phyloP scores from a whole-genome alignment of 2,888 invertebrate genomes.

The Rhimphoctona megacephalus region DNA sequence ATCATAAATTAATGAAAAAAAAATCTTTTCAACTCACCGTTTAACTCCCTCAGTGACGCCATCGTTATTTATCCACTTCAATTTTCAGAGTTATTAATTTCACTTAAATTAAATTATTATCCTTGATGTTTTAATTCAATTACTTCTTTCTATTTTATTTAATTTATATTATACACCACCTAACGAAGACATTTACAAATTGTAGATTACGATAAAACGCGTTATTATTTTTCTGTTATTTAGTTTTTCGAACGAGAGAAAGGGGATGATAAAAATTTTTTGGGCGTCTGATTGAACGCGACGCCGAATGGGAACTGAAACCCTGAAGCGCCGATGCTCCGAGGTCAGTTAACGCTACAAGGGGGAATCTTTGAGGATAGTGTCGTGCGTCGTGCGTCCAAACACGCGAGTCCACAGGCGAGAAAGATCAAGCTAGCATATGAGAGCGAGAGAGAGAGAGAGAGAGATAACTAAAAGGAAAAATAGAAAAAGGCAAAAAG shows the following conservation, averaged over 20 bases:
- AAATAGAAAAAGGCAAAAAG: conserved; percentile 27
- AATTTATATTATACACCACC: not conserved
- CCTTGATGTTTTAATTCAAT: not conserved
- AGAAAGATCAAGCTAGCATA: conserved; percentile 33
- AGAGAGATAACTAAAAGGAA: not conserved
- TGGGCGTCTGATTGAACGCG: conserved; percentile 23
- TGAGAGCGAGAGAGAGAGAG: conserved; percentile 29
- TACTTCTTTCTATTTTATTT: not conserved
- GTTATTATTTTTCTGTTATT: not conserved
- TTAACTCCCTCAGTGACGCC: conserved; percentile 62
- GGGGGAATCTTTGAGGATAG: conserved; percentile 35
- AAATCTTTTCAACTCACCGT: conserved; percentile 49
- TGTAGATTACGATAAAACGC: not conserved
- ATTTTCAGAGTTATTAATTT: not conserved
- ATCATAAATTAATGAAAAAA: not conserved
- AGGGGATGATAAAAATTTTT: conserved; percentile 15
- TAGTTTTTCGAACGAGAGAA: not conserved
- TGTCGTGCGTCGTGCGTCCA: conserved; percentile 43
- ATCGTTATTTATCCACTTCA: conserved; percentile 5
- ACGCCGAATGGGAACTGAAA: conserved; percentile 56
- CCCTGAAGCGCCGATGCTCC: conserved; percentile 52
- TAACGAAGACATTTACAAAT: not conserved
- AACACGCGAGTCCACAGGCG: conserved; percentile 24
- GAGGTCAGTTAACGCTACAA: conserved; percentile 59
- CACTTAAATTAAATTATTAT: conserved; percentile 1